Evolutionary conservation across 2,888 invertebrate species (phyloP), one percentile per base, ranked within the genome.

Genomic region (Noctua fimbriata): DNA sequence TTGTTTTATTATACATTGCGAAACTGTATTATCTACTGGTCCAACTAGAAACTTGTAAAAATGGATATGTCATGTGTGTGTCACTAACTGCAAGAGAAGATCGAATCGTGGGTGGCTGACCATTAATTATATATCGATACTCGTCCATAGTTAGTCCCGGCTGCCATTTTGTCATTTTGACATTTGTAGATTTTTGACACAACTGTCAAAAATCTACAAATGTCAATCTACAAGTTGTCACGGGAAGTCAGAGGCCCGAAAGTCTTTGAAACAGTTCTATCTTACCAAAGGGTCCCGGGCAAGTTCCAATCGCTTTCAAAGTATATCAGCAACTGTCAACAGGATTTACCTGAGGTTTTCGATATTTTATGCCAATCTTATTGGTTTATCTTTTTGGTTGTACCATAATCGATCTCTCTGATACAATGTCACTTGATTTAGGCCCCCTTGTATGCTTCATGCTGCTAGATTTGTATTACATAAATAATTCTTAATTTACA

Each of bases 1-100:
- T 92, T 88, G 90, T 89, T 78, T 69, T 91, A 92, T 92, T 93
- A 92, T 92, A 90, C 91, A 86, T 83, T 82, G 85, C 83, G 86
- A 84, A 89, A 83, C 88, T 88, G 91, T 91, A 91, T 91, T 92
- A 90, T 85, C 65, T 79, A 24, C 78, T 86, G 84, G 32, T 76
- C 83, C 69, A 73, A 79, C 66, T 66, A 76, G 79, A 85, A 88
- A 73, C 52, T 5, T 65, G 14, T 28, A 52, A 70, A 73, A 65
- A 77, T 87, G 86, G 90, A 91, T 84, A 72, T 71, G 92, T 81
- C 24, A 84, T 52, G 32, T 12, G 14, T 44, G 12, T 44, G 44
- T 44, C 44, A 44, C 44, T 44, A 44, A 44, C 44, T 44, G 12
- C 44, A 1, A 44, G 44, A 44, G 44, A 44, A 44, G 12, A 12